Conservation (phyloP, 1,140 invertebrate species). For the Thalassaphorura encarpata region DNA sequence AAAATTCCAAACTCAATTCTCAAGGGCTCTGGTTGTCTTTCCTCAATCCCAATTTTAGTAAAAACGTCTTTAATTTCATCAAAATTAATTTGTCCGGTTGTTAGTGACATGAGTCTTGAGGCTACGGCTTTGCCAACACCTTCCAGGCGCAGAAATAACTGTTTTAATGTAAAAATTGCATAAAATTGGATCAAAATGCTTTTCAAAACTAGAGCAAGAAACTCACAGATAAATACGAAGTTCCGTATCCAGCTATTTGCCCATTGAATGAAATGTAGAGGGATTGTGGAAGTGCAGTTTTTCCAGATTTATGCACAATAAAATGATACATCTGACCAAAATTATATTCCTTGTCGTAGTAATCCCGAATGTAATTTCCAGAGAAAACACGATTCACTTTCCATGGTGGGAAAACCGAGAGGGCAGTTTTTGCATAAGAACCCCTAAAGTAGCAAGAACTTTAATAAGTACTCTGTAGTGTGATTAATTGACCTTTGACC, state of each 20-base stretch:
- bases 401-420: slow-evolving; percentile 25
- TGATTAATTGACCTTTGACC: too few relatives aligned
- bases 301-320: slow-evolving; percentile 26
- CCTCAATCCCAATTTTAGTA: slow-evolving; percentile 26
- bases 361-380: slow-evolving; percentile 29
- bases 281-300: slow-evolving; percentile 18
- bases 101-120: slow-evolving; percentile 23
- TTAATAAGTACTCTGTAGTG: too few relatives aligned
- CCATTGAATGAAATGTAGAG: slow-evolving; percentile 24
- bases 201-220: too few relatives aligned
- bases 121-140: slow-evolving; percentile 26
- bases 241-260: slow-evolving; percentile 26
- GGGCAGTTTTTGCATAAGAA: slow-evolving; percentile 20
- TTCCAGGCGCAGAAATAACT: slow-evolving; percentile 30
- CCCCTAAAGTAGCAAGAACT: too few relatives aligned
- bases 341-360: slow-evolving; percentile 26
- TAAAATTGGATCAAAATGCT: too few relatives aligned
- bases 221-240: slow-evolving; percentile 21
- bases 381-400: slow-evolving; percentile 18
- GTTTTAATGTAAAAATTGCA: not conserved
- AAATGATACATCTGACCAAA: slow-evolving; percentile 28
- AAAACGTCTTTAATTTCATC: slow-evolving; percentile 23
- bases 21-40: slow-evolving; percentile 19
- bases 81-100: slow-evolving; percentile 21
- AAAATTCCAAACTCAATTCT: slow-evolving; percentile 26